Evolutionary conservation across 2,888 invertebrate species (phyloP), one percentile per base, ranked within the genome.

Genomic region (Catocala nupta): DNA sequence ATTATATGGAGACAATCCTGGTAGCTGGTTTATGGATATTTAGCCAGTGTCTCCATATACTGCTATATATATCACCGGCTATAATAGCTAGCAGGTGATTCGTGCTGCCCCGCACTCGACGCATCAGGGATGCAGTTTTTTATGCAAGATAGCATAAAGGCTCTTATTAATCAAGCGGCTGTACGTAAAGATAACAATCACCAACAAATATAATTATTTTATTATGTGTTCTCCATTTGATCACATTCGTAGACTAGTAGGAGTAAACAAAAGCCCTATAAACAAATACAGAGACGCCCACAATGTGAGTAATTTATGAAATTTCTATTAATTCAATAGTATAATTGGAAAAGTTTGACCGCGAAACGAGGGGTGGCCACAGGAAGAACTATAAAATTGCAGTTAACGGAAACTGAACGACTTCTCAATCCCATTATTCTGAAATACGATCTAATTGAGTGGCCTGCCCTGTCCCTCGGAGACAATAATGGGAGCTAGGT

Each of bases 311-410:
- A 83, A 83, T 85, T 86, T 79, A 80, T 81, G 79, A 86, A 84
- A 83, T 84, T 82, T 83, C 80, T 84, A 81, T 84, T 85, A 86
- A 85, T 83, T 83, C 80, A 80, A 80, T 81, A 75, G 72, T 81
- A 84, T 88, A 89, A 89, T 89, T 88, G 88, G 85, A 81, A 89
- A 89, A 89, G 83, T 89, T 89, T 73, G 81, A 78, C 84, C 83
- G 78, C 81, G 75, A 75, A 79, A 71, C 73, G 80, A 68, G 81
- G 80, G 79, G 74, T 75, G 78, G 80, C 73, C 81, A 61, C 75
- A 63, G 75, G 78, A 85, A 86, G 85, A 88, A 89, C 89, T 89
- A 89, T 89, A 89, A 90, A 89, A 89, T 89, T 79, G 86, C 88
- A 85, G 86, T 90, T 87, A 89, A 84, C 81, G 79, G 72, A 65